These are phyloP conservation scores for Propithecus perrieri DNA, from an alignment of 2,797 vertebrate genomes.

Conservation along the genomic window DNA sequence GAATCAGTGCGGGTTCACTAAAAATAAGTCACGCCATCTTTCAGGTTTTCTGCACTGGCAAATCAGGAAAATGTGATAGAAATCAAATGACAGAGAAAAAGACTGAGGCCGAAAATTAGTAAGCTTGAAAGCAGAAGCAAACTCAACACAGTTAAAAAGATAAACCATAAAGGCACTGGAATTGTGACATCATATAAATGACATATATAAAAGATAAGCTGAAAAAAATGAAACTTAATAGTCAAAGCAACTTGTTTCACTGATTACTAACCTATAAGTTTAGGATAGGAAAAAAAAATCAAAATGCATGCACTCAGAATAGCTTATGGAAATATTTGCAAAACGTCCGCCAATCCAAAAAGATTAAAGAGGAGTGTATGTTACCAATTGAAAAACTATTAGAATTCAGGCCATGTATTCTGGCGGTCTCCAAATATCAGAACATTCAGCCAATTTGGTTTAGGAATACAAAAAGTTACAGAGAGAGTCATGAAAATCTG, in stretches of 20 bases:
- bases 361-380: conserved; percentile 54
- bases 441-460: conserved; percentile 60
- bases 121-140: conserved; percentile 3
- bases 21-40: neutral
- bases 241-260: neutral
- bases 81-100: neutral
- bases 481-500: conserved; percentile 64
- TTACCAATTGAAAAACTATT: conserved; percentile 64
- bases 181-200: neutral
- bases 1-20: neutral
- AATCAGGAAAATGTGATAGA: neutral
- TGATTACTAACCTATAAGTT: conserved; percentile 1
- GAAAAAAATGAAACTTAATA: neutral
- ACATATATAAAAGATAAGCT: neutral
- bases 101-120: neutral
- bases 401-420: conserved; percentile 63
- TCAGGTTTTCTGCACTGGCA: neutral
- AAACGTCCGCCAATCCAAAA: conserved; percentile 33
- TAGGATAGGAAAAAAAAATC: neutral
- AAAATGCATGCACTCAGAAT: neutral
- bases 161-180: neutral
- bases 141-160: conserved; percentile 15
- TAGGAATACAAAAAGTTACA: conserved; percentile 57
- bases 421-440: conserved; percentile 56
- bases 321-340: conserved; percentile 36